Evolutionary conservation across 2,888 invertebrate genomes (phyloP), one percentile per base, ranked within the genome.

Genomic region (Crocallis elinguaria): DNA sequence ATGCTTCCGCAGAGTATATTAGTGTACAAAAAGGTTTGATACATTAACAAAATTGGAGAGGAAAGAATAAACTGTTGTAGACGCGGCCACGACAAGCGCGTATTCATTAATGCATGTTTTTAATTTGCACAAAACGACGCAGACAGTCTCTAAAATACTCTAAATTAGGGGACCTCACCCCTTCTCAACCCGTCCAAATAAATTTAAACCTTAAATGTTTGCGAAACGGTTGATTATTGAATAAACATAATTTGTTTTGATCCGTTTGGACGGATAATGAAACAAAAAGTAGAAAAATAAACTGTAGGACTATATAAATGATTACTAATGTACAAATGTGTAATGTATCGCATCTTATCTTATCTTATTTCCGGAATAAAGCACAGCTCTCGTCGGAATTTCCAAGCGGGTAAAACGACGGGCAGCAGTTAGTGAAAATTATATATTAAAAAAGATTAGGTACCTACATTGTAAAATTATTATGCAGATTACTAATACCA

Each of bases 101-200:
- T n/a, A 32, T 53, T 32, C 30, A 48, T 46, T 46, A n/a, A 37
- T 69, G 69, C 64, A 69, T 62, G 67, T 73, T 81, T 84, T 75
- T 82, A 79, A 85, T 83, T 82, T 78, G 75, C 66, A 76, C 79
- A 67, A 67, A 73, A 71, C 73, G 73, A 63, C 14, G 65, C 67
- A 71, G 73, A 66, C 70, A 63, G 62, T 49, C 62, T 67, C 53
- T 44, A 38, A 53, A 58, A 59, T 30, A 30, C 55, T 49, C 68
- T 66, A 71, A 70, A 77, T 73, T 75, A 74, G 79, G 84, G 82
- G 81, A 68, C 64, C 57, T 64, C 75, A 78, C 81, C 84, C 84
- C 77, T 67, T 79, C 67, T 21, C 4, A 6, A n/a, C 2, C 7
- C 8, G 6, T 1, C 16, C 49, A 48, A 54, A 23, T 16, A 1